These are phyloP conservation scores for Hyposoter dolosus DNA, from an alignment of 2,888 invertebrate genomes.

Conservation along the genomic window DNA sequence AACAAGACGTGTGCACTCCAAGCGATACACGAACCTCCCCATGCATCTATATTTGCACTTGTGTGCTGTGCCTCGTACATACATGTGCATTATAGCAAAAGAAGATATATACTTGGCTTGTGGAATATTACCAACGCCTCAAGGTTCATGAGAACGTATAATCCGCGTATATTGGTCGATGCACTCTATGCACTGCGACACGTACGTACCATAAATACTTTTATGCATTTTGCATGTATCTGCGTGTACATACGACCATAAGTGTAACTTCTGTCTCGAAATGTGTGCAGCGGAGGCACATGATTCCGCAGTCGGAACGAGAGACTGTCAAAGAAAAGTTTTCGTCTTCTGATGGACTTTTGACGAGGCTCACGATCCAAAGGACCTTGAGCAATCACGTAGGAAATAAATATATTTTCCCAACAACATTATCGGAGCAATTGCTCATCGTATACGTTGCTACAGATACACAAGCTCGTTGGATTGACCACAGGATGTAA, in stretches of 20 bases:
- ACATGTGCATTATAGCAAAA: slow-evolving; percentile 48
- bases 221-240: background rate
- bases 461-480: background rate
- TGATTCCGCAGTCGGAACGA: background rate
- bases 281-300: background rate
- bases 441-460: background rate
- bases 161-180: slow-evolving; percentile 46
- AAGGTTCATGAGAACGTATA: slow-evolving; percentile 32
- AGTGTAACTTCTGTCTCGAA: background rate
- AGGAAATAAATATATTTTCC: background rate
- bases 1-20: slow-evolving; percentile 69
- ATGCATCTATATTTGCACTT: background rate
- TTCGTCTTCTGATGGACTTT: background rate
- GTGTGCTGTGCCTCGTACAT: background rate
- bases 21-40: slow-evolving; percentile 50
- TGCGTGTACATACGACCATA: background rate
- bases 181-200: background rate
- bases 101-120: slow-evolving; percentile 41
- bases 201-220: slow-evolving; percentile 9
- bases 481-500: slow-evolving; percentile 20
- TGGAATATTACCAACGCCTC: slow-evolving; percentile 30
- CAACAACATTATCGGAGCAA: background rate
- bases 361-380: background rate
- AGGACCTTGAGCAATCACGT: background rate
- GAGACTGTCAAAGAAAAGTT: background rate